A percentile compares a stretch with the other conserved stretches of the same genome.
Conservation (phyloP, 2,888 invertebrate species). For the Dynastes maya region DNA sequence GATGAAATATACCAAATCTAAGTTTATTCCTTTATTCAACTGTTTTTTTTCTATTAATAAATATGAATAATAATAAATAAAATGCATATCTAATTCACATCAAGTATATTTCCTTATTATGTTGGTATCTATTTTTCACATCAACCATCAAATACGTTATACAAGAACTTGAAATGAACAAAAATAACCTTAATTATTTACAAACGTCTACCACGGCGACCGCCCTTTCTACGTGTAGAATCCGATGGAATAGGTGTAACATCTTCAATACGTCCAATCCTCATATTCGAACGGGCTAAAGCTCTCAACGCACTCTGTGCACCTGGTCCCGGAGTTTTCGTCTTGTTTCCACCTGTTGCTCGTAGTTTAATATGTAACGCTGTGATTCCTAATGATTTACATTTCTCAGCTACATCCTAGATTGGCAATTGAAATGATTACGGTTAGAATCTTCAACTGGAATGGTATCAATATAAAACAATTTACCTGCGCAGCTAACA, state of each 20-base stretch:
- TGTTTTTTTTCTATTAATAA: too few species aligned
- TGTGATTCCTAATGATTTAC: slow-evolving; percentile 96
- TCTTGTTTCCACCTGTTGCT: slow-evolving; percentile 99
- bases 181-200: slow-evolving; percentile 76
- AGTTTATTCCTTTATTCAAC: too few species aligned
- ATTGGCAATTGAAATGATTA: slow-evolving; percentile 51
- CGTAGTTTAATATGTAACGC: slow-evolving; percentile 98
- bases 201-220: slow-evolving; percentile 99
- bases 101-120: slow-evolving; percentile 43
- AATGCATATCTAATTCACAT: slow-evolving; percentile 24
- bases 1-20: too few species aligned
- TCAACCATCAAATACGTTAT: slow-evolving; percentile 47
- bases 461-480: neutral
- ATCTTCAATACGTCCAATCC: slow-evolving; percentile 99
- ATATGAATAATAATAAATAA: neutral
- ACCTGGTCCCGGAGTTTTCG: slow-evolving; percentile 98
- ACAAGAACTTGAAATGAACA: slow-evolving; percentile 54
- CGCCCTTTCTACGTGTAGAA: slow-evolving; percentile 99
- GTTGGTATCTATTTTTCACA: slow-evolving; percentile 6
- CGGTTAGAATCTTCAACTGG: too few species aligned
- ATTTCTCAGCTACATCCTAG: slow-evolving; percentile 98
- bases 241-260: slow-evolving; percentile 99
- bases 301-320: slow-evolving; percentile 98
- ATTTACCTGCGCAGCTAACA: slow-evolving; percentile 98
- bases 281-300: slow-evolving; percentile 98